Conservation (phyloP, 37 sponge, comb jelly and placozoan genomes). For the Halisarca cf. caerulea region DNA sequence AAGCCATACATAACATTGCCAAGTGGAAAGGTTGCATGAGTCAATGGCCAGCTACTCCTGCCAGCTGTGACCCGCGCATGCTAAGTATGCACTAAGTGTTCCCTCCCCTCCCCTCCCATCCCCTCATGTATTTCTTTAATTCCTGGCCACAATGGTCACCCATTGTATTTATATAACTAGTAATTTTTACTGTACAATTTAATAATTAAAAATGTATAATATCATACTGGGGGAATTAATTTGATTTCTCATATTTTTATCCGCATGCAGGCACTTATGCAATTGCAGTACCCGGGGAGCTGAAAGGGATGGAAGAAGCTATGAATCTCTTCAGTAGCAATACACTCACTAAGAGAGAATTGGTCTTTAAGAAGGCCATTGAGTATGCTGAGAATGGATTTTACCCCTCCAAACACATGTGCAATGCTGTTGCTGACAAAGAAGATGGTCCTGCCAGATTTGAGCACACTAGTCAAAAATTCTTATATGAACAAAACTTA, state of each 20-base stretch:
- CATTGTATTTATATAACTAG: no score
- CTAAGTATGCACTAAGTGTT: no score
- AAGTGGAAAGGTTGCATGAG: no score
- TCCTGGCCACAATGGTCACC: no score
- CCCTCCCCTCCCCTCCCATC: no score
- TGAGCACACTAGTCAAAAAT: no score
- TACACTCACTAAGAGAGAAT: neutral
- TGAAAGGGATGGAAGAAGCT: constrained; percentile 42
- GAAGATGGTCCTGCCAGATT: no score
- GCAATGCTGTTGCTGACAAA: neutral
- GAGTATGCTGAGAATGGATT: constrained; percentile 3
- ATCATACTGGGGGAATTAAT: neutral
- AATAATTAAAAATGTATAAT: neutral
- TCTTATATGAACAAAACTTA: no score
- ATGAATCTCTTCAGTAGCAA: neutral
- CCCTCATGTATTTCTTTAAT: no score
- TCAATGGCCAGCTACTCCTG: no score
- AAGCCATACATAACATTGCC: no score
- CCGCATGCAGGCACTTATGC: constrained; percentile 1
- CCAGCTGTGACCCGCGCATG: no score
- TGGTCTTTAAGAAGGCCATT: neutral
- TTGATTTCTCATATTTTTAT: neutral
- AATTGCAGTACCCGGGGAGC: constrained; percentile 58
- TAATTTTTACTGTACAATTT: neutral
- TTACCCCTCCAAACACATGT: neutral